Percentiles rank a stretch among this genome's conserved stretches.
These are phyloP conservation scores for Zygaena filipendulae DNA, from an alignment of 2,888 invertebrate species.

Conservation along the genomic window DNA sequence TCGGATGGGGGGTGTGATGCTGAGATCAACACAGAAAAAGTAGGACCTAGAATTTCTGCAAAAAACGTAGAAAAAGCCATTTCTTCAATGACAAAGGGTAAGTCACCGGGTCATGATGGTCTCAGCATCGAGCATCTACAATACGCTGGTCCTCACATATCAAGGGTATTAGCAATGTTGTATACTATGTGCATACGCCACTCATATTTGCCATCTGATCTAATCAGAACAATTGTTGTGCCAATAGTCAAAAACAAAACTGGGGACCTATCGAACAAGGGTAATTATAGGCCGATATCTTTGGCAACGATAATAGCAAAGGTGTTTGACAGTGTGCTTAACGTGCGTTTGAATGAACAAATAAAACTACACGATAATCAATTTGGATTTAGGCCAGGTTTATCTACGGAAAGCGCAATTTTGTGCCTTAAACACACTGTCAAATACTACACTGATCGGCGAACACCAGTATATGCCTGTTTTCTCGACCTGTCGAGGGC, in stretches of 20 bases:
- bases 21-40: too few relatives aligned
- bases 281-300: too few relatives aligned
- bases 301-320: conserved; percentile 10
- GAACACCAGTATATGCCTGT: conserved; percentile 4
- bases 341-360: too few relatives aligned
- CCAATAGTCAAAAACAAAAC: too few relatives aligned
- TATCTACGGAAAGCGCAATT: conserved; percentile 12
- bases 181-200: conserved; percentile 10
- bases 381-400: too few relatives aligned
- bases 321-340: conserved; percentile 9
- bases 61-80: too few relatives aligned
- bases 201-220: conserved; percentile 8
- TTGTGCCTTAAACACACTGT: conserved; percentile 11
- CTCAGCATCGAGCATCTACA: conserved; percentile 14
- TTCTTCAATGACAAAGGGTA: conserved; percentile 3
- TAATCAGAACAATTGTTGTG: too few relatives aligned
- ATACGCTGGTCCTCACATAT: conserved; percentile 6
- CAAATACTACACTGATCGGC: conserved; percentile 6
- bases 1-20: too few relatives aligned
- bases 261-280: too few relatives aligned
- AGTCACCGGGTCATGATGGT: conserved; percentile 12
- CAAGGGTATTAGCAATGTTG: conserved; percentile 9
- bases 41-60: too few relatives aligned
- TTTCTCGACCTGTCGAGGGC: too few relatives aligned
- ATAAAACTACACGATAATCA: too few relatives aligned